A percentile compares a stretch with the other conserved stretches of the same genome.
These are phyloP conservation scores for Agelas oroides DNA, from an alignment of 37 sponge, comb jelly and placozoan species.

Conservation along the genomic window DNA sequence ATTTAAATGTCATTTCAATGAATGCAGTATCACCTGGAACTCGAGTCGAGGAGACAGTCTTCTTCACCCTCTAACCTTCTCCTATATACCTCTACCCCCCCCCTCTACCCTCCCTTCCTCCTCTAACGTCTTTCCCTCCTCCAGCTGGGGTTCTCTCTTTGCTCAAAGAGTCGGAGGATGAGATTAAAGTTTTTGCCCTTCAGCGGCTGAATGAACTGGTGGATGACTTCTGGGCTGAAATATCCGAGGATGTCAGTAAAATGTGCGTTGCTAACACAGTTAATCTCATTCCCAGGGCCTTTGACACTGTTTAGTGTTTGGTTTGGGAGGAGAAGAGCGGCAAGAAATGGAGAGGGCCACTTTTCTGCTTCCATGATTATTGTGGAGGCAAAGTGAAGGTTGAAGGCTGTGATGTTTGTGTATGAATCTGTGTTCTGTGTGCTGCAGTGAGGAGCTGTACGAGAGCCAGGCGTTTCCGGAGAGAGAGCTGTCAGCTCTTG, in stretches of 20 bases:
- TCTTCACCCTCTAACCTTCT: neutral
- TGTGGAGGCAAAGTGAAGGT: neutral
- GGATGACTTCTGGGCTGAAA: slow-evolving; percentile 97
- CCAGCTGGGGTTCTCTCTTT: slow-evolving; percentile 93
- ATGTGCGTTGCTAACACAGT: too few species aligned
- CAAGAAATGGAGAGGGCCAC: too few species aligned
- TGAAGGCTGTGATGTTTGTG: neutral
- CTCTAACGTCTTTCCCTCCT: too few species aligned
- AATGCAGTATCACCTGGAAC: too few species aligned
- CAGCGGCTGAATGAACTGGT: slow-evolving; percentile 89
- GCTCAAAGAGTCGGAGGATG: slow-evolving; percentile 80
- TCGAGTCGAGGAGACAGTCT: too few species aligned
- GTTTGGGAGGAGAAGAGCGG: neutral
- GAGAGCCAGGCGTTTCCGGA: slow-evolving; percentile 90
- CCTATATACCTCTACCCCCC: neutral
- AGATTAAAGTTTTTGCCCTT: slow-evolving; percentile 91
- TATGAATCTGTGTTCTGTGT: neutral
- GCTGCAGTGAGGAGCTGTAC: slow-evolving; percentile 87
- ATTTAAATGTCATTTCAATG: too few species aligned
- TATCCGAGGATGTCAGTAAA: slow-evolving; percentile 80
- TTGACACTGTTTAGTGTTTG: too few species aligned
- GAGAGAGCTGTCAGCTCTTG: slow-evolving; percentile 87
- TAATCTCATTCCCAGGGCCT: too few species aligned
- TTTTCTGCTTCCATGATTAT: neutral
- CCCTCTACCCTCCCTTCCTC: neutral